phyloP scores from a whole-genome alignment of 1,140 invertebrate species.

The Saccostrea cuccullata region DNA sequence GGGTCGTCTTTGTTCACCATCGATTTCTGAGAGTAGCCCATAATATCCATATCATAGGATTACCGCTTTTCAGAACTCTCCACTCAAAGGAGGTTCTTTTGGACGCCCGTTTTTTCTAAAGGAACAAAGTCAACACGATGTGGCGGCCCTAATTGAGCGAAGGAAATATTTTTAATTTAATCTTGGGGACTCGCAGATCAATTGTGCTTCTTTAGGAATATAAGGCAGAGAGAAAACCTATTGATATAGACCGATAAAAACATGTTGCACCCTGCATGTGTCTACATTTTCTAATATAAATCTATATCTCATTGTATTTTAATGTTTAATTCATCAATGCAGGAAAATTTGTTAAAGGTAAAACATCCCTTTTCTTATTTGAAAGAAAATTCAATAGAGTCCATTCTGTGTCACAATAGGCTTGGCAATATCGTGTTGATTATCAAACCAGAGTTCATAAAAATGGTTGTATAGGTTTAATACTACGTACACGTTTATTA shows the following conservation, averaged over 20 bases:
- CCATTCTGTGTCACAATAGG: too few relatives aligned
- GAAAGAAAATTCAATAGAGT: too few relatives aligned
- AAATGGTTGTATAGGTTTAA: too few relatives aligned
- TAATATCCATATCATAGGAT: constrained; percentile 34
- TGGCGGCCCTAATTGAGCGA: constrained; percentile 10
- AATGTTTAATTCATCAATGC: neutral
- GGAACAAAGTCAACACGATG: constrained; percentile 27
- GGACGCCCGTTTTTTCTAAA: constrained; percentile 18
- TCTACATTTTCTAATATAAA: neutral
- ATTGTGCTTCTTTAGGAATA: constrained; percentile 16
- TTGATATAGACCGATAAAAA: constrained; percentile 5
- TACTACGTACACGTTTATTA: too few relatives aligned
- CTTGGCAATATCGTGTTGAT: too few relatives aligned
- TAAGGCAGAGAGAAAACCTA: neutral
- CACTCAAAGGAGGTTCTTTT: constrained; percentile 14
- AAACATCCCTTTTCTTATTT: neutral
- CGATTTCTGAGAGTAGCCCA: constrained; percentile 14
- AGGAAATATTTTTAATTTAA: constrained; percentile 38
- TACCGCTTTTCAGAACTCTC: neutral
- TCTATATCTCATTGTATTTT: constrained; percentile 16
- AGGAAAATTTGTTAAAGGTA: neutral
- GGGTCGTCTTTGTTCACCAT: constrained; percentile 15
- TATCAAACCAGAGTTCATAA: too few relatives aligned
- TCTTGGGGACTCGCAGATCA: constrained; percentile 24
- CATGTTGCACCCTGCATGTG: constrained; percentile 20